Evolutionary conservation across 1,140 invertebrate species (phyloP).

Genomic region (Penaeus vannamei): DNA sequence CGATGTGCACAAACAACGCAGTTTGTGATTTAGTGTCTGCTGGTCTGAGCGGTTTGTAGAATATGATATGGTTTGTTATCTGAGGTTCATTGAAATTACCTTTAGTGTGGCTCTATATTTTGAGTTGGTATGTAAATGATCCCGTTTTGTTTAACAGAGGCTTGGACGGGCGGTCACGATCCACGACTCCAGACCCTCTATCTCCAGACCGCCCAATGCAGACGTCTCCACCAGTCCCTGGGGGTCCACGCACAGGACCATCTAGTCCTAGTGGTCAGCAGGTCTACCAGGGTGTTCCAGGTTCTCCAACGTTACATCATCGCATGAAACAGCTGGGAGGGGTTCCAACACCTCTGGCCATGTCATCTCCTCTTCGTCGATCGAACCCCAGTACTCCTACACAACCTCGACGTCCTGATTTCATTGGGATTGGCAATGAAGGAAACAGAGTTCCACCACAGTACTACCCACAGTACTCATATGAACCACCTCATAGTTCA

Average conservation of each 20-base stretch:
- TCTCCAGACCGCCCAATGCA: slow-evolving; percentile 74
- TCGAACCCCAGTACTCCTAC: slow-evolving; percentile 91
- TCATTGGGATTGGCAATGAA: slow-evolving; percentile 80
- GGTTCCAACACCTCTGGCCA: slow-evolving; percentile 87
- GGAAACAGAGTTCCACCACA: slow-evolving; percentile 70
- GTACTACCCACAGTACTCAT: slow-evolving; percentile 65
- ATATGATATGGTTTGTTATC: no score
- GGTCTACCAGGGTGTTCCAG: slow-evolving; percentile 48
- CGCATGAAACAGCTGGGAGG: slow-evolving; percentile 87
- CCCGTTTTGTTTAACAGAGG: slow-evolving; percentile 67
- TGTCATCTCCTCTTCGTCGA: slow-evolving; percentile 81
- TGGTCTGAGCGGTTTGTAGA: no score
- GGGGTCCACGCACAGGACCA: slow-evolving; percentile 71
- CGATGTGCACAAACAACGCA: not conserved
- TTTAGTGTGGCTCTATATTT: not conserved
- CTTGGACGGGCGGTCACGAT: slow-evolving; percentile 74
- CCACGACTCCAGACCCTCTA: slow-evolving; percentile 80
- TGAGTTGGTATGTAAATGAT: not conserved
- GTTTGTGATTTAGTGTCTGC: not conserved
- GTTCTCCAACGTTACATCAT: slow-evolving; percentile 86
- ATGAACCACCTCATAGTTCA: slow-evolving; percentile 65
- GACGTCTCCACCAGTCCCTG: slow-evolving; percentile 71
- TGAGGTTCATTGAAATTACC: not conserved
- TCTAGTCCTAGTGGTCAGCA: slow-evolving; percentile 48
- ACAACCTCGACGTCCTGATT: slow-evolving; percentile 86